Conservation (phyloP, 2,113 vertebrate genomes). For the Osmerus mordax region DNA sequence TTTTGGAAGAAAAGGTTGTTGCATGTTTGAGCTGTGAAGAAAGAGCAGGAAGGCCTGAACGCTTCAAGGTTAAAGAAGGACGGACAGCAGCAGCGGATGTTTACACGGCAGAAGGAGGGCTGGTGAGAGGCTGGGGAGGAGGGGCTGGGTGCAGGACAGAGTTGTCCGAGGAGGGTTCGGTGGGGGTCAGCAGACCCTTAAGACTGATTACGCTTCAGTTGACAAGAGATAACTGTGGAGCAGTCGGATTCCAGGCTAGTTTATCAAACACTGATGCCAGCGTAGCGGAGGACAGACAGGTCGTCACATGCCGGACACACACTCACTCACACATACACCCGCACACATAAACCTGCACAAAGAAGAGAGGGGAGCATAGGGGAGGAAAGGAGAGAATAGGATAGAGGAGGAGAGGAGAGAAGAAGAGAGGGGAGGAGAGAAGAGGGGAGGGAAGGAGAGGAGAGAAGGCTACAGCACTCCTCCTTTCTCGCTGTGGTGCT, state of each 20-base stretch:
- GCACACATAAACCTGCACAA: neutral
- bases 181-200: constrained; percentile 29
- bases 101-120: constrained; percentile 13
- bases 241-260: constrained; percentile 41
- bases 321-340: neutral
- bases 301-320: constrained; percentile 17
- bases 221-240: constrained; percentile 33
- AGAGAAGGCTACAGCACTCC: too few relatives aligned
- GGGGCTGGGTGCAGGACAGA: neutral
- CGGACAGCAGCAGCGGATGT: neutral
- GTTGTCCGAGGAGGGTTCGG: constrained; percentile 15
- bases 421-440: too few relatives aligned
- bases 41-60: too few relatives aligned
- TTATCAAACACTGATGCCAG: constrained; percentile 40
- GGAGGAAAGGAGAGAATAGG: too few relatives aligned
- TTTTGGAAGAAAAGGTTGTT: too few relatives aligned
- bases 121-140: neutral
- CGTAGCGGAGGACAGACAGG: constrained; percentile 28
- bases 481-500: too few relatives aligned
- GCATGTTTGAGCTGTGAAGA: too few relatives aligned
- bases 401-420: too few relatives aligned
- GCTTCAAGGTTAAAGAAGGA: neutral
- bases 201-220: constrained; percentile 43
- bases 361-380: too few relatives aligned
- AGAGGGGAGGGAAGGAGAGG: too few relatives aligned